Conservation (phyloP, 1,140 invertebrate species). For the Mamestra configurata region DNA sequence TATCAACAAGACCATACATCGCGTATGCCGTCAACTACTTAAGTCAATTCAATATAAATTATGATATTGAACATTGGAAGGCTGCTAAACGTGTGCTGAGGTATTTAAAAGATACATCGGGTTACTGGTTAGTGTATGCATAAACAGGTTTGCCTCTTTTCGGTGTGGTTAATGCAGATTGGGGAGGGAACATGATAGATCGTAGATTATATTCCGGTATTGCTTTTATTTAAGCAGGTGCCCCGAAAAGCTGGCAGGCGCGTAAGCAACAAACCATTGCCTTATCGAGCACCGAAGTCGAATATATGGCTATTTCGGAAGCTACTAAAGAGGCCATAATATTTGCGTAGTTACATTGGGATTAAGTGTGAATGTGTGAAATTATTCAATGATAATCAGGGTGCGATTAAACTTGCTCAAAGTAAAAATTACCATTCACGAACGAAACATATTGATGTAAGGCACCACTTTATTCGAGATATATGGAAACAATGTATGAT, state of each 20-base stretch:
- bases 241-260: constrained; percentile 50
- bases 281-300: constrained; percentile 53
- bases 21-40: no score
- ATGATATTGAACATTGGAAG: constrained; percentile 53
- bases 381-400: constrained; percentile 59
- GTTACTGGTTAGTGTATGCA: constrained; percentile 54
- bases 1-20: constrained; percentile 76
- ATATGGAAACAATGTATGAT: constrained; percentile 52
- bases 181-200: constrained; percentile 65
- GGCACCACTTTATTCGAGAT: constrained; percentile 59
- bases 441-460: constrained; percentile 55
- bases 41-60: constrained; percentile 65
- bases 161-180: constrained; percentile 72
- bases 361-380: constrained; percentile 53
- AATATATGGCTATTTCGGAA: constrained; percentile 48
- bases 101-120: constrained; percentile 65
- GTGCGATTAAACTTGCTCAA: constrained; percentile 54
- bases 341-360: constrained; percentile 44
- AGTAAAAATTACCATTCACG: constrained; percentile 55
- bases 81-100: constrained; percentile 66
- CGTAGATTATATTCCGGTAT: constrained; percentile 68
- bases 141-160: constrained; percentile 54
- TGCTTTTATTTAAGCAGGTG: constrained; percentile 58
- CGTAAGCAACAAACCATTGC: constrained; percentile 59
- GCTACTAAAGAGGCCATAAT: constrained; percentile 46